Conservation (phyloP, 2,113 vertebrate species). For the Ptychochromis oligacanthus region DNA sequence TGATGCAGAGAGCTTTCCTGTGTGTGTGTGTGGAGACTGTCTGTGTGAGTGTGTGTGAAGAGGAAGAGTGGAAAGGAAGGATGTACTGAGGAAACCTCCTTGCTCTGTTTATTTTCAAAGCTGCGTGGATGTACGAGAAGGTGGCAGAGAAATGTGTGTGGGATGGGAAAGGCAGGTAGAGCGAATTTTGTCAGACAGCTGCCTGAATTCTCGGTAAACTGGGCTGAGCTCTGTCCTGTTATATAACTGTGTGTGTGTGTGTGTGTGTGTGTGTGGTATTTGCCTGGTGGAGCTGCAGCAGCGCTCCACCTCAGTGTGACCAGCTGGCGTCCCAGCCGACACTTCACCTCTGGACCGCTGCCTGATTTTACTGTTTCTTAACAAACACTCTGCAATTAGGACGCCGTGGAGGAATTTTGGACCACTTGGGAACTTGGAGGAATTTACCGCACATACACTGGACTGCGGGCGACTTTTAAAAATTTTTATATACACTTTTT, state of each 20-base stretch:
- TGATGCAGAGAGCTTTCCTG: slow-evolving; percentile 30
- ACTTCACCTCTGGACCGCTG: slow-evolving; percentile 53
- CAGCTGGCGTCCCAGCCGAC: slow-evolving; percentile 50
- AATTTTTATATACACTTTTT: rapidly evolving
- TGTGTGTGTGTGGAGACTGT: background rate
- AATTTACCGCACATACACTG: background rate
- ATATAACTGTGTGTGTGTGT: slow-evolving; percentile 53
- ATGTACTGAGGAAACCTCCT: slow-evolving; percentile 53
- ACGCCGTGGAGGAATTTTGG: slow-evolving; percentile 21
- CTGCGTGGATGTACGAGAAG: slow-evolving; percentile 19
- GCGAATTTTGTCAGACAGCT: slow-evolving; percentile 50
- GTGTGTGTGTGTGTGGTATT: slow-evolving; percentile 34
- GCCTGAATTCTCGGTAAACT: slow-evolving; percentile 42
- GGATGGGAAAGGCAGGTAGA: slow-evolving; percentile 50
- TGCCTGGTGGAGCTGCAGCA: slow-evolving; percentile 41
- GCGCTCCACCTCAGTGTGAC: slow-evolving; percentile 63
- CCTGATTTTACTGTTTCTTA: slow-evolving; percentile 26
- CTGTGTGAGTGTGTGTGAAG: background rate
- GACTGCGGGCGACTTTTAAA: slow-evolving; percentile 2
- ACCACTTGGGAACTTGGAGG: slow-evolving; percentile 40
- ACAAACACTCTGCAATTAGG: slow-evolving; percentile 26
- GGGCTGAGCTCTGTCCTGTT: slow-evolving; percentile 56
- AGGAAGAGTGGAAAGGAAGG: slow-evolving; percentile 42
- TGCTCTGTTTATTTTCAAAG: slow-evolving; percentile 55
- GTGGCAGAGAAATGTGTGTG: slow-evolving; percentile 6